Evolutionary conservation across 2,797 vertebrate genomes (phyloP).

Genomic region (Lithobates sylvaticus): DNA sequence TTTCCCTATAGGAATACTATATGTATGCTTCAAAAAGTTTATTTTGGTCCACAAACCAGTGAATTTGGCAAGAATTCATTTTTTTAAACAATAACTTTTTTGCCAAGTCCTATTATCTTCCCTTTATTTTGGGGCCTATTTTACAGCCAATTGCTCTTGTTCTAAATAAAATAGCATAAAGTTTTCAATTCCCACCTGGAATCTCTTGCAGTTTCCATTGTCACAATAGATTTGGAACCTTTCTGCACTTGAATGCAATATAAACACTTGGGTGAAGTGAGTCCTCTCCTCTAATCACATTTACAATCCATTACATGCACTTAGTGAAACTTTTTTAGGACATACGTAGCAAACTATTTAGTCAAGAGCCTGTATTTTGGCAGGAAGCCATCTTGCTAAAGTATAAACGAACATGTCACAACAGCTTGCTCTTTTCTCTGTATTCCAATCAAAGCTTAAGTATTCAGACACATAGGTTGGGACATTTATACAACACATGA

Average conservation of each 20-base stretch:
- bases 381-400: constrained; percentile 56
- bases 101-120: not conserved
- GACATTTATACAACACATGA: constrained; percentile 32
- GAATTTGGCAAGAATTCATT: too few relatives aligned
- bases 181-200: constrained; percentile 50
- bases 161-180: constrained; percentile 19
- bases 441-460: constrained; percentile 54
- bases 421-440: constrained; percentile 59
- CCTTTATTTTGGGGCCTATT: not conserved
- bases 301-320: constrained; percentile 64
- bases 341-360: constrained; percentile 59
- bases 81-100: not conserved
- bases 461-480: constrained; percentile 44
- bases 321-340: constrained; percentile 63
- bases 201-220: constrained; percentile 51
- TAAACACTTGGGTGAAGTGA: constrained; percentile 61
- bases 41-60: too few relatives aligned
- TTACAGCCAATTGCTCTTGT: constrained; percentile 6
- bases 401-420: constrained; percentile 61
- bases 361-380: constrained; percentile 57
- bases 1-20: too few relatives aligned
- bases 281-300: constrained; percentile 60
- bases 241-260: constrained; percentile 56
- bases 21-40: too few relatives aligned
- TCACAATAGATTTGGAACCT: constrained; percentile 56